These are phyloP conservation scores for Ichneumon xanthorius DNA, from an alignment of 2,888 invertebrate species.

Conservation along the genomic window DNA sequence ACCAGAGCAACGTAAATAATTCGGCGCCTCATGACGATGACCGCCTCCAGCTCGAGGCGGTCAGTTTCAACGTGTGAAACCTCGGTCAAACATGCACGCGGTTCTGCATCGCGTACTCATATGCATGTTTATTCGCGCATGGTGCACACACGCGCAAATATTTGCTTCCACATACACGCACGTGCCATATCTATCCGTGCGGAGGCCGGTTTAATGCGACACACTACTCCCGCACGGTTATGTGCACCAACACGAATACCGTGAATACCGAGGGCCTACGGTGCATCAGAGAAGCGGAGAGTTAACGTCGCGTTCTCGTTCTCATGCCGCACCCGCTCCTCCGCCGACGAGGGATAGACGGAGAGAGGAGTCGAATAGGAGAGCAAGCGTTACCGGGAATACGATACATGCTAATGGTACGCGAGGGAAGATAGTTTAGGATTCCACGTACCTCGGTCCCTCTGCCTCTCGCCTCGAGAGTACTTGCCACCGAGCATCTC, in stretches of 20 bases:
- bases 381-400: conserved; percentile 44
- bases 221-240: conserved; percentile 1
- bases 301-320: conserved; percentile 23
- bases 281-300: conserved; percentile 37
- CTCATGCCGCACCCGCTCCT: neutral
- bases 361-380: conserved; percentile 14
- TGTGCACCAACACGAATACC: conserved; percentile 48
- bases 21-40: conserved; percentile 2
- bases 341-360: neutral
- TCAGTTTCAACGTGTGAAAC: conserved; percentile 22
- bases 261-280: conserved; percentile 10
- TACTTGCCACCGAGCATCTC: conserved; percentile 45
- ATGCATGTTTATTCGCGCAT: conserved; percentile 23
- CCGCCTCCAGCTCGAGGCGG: conserved; percentile 13
- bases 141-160: conserved; percentile 32
- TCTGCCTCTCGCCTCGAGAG: conserved; percentile 31
- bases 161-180: neutral
- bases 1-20: neutral
- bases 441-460: conserved; percentile 55
- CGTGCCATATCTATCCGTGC: neutral
- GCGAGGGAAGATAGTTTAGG: conserved; percentile 64
- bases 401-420: conserved; percentile 64
- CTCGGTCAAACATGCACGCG: conserved; percentile 13
- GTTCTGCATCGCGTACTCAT: conserved; percentile 8
- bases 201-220: conserved; percentile 17